phyloP scores from a whole-genome alignment of 2,113 vertebrate genomes.

The Trematocara zebra region DNA sequence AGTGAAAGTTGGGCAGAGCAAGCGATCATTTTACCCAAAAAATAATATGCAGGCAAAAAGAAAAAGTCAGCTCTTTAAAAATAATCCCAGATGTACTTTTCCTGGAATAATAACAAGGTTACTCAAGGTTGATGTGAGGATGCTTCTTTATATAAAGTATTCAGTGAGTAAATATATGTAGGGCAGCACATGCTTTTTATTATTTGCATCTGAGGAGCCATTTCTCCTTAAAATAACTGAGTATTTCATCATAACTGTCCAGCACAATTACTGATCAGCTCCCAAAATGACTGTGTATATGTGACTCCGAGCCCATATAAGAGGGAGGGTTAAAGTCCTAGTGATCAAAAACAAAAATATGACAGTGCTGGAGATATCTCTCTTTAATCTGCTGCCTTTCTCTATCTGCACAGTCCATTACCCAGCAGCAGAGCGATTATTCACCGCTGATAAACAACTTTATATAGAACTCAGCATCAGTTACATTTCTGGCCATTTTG shows the following conservation, averaged over 20 bases:
- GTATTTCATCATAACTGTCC: background rate
- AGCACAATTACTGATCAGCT: background rate
- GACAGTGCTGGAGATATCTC: background rate
- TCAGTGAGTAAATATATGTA: background rate
- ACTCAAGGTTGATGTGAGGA: background rate
- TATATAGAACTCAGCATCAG: background rate
- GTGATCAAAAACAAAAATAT: background rate
- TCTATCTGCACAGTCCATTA: background rate
- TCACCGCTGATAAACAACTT: background rate
- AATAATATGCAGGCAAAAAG: background rate
- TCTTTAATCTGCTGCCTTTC: background rate
- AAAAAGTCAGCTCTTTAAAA: background rate
- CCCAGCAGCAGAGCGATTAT: background rate
- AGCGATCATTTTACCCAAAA: background rate
- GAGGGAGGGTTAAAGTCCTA: background rate
- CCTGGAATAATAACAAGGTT: background rate
- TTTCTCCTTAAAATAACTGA: background rate
- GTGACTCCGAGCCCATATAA: background rate
- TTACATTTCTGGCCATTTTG: background rate
- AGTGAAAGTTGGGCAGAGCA: background rate
- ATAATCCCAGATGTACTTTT: background rate
- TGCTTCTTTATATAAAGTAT: background rate
- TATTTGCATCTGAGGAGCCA: background rate
- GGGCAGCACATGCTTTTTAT: background rate
- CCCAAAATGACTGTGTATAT: background rate